Conservation (phyloP, 2,888 invertebrate genomes). For the Copidosoma aretas region DNA sequence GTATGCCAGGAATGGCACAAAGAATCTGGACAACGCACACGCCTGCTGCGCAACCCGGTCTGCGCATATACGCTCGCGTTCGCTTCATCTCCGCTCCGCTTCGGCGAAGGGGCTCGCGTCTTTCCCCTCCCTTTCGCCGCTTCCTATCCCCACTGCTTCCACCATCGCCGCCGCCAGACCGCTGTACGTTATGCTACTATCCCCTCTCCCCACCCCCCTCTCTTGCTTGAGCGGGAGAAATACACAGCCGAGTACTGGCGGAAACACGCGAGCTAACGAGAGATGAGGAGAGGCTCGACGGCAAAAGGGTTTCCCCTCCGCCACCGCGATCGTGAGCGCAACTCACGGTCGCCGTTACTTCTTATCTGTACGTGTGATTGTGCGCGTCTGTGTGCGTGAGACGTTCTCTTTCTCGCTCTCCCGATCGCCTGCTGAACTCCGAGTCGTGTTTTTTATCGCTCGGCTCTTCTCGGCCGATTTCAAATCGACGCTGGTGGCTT, state of each 20-base stretch:
- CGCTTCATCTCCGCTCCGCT: slow-evolving; percentile 26
- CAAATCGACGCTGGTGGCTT: no score
- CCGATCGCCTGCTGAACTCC: neutral
- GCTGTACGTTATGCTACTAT: no score
- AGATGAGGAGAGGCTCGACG: no score
- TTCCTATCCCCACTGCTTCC: neutral
- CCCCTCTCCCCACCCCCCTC: neutral
- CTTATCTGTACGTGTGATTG: neutral
- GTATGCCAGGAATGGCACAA: slow-evolving; percentile 97
- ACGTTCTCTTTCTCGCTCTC: neutral
- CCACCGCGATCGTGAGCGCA: neutral
- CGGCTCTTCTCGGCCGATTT: no score
- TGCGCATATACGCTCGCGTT: slow-evolving; percentile 67
- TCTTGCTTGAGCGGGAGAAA: slow-evolving; percentile 3
- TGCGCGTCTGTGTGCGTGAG: neutral
- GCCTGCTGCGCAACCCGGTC: slow-evolving; percentile 80
- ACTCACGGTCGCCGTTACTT: neutral
- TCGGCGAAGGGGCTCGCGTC: slow-evolving; percentile 12
- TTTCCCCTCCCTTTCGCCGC: neutral
- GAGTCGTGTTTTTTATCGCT: no score
- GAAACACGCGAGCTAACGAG: neutral
- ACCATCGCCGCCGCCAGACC: neutral
- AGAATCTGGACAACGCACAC: slow-evolving; percentile 95
- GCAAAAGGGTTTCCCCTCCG: no score
- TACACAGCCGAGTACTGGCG: neutral